These are phyloP conservation scores for Nothoprocta perdicaria DNA, from an alignment of 2,113 vertebrate genomes.

Conservation along the genomic window DNA sequence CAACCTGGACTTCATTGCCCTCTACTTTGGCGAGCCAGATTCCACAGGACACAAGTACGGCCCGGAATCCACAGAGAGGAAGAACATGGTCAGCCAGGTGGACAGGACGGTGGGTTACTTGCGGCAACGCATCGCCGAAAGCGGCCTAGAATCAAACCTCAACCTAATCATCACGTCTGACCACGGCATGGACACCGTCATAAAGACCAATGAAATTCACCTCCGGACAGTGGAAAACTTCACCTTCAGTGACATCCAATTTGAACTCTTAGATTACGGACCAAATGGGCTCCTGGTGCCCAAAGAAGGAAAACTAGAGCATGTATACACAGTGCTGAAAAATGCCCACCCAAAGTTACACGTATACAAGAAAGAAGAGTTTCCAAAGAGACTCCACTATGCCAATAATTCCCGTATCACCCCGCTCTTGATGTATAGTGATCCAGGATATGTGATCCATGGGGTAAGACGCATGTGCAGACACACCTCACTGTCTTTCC, in stretches of 20 bases:
- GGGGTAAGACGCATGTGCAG: conserved; percentile 76
- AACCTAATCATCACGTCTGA: conserved; percentile 88
- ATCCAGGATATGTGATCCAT: conserved; percentile 89
- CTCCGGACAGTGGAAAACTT: conserved; percentile 77
- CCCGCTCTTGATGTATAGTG: conserved; percentile 83
- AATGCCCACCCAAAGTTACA: conserved; percentile 82
- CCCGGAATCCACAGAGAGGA: conserved; percentile 82
- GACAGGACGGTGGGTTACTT: conserved; percentile 88
- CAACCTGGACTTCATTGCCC: conserved; percentile 84
- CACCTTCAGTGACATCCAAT: conserved; percentile 83
- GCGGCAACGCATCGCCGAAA: conserved; percentile 64
- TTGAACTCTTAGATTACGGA: conserved; percentile 88
- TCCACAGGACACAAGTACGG: conserved; percentile 81
- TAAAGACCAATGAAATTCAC: conserved; percentile 75
- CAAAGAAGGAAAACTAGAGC: conserved; percentile 84
- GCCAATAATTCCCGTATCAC: conserved; percentile 81
- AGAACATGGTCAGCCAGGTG: conserved; percentile 82
- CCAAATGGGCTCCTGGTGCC: conserved; percentile 85
- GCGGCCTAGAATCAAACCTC: conserved; percentile 72
- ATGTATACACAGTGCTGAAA: conserved; percentile 82
- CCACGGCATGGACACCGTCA: conserved; percentile 87
- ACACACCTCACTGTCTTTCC: not conserved
- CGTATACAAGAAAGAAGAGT: conserved; percentile 85
- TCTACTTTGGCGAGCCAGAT: conserved; percentile 92
- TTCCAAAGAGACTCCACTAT: conserved; percentile 82